Evolutionary conservation across 1,140 invertebrate species (phyloP).

Genomic region (Paracyclopina nana): DNA sequence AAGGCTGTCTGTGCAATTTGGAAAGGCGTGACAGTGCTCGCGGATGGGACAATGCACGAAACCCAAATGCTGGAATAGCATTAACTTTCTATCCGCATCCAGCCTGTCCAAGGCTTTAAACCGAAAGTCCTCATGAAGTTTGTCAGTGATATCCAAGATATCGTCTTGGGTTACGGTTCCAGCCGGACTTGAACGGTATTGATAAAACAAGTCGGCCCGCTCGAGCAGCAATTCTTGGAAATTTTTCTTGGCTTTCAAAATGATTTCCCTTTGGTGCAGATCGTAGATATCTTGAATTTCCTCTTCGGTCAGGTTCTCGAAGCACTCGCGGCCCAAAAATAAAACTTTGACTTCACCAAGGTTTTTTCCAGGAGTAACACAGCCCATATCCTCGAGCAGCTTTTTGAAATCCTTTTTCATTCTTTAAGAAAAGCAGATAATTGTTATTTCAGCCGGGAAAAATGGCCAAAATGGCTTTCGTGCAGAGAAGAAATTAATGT

Average conservation of each 20-base stretch:
- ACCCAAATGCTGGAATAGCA: slow-evolving; percentile 81
- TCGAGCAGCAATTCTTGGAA: slow-evolving; percentile 81
- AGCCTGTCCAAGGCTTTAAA: slow-evolving; percentile 78
- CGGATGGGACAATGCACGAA: slow-evolving; percentile 86
- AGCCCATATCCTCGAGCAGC: slow-evolving; percentile 76
- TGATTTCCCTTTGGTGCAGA: slow-evolving; percentile 75
- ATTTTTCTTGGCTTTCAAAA: slow-evolving; percentile 72
- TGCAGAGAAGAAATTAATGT: no score
- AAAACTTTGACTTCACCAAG: slow-evolving; percentile 75
- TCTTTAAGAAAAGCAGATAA: slow-evolving; percentile 23
- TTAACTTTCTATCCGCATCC: slow-evolving; percentile 79
- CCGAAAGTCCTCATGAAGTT: slow-evolving; percentile 54
- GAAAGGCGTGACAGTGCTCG: slow-evolving; percentile 76
- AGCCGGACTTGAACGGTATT: slow-evolving; percentile 67
- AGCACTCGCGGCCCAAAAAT: slow-evolving; percentile 86
- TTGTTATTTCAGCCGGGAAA: no score
- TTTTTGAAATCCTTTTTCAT: slow-evolving; percentile 65
- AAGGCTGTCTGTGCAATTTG: slow-evolving; percentile 70
- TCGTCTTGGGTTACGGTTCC: slow-evolving; percentile 82
- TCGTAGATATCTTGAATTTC: slow-evolving; percentile 87
- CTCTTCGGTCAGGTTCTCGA: slow-evolving; percentile 65
- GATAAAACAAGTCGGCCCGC: slow-evolving; percentile 81
- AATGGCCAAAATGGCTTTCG: no score
- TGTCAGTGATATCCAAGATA: slow-evolving; percentile 77
- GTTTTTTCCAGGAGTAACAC: slow-evolving; percentile 72